Evolutionary conservation across 2,797 vertebrate genomes (phyloP), one percentile per base, ranked within the genome.

Genomic region (Pantherophis alleghaniensis): DNA sequence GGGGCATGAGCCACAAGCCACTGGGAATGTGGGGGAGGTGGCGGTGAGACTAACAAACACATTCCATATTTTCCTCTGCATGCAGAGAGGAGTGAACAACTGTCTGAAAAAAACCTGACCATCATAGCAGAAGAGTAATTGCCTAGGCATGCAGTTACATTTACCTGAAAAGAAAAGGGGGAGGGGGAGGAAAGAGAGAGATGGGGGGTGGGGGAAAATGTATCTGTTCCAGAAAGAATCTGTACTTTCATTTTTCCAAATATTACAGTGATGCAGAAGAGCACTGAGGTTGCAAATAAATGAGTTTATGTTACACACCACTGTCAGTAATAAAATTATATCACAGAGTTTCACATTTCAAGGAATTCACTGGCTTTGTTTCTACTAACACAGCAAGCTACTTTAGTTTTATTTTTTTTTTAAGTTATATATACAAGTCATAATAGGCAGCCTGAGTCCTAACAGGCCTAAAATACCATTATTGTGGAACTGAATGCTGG

Each of bases 311-410:
- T 63, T 90, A 90, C 3, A 28, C 86, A 24, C 1, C 0, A 2
- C 32, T 94, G 94, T 95, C 95, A 92, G 74, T 94, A 95, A 51
- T 57, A 93, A 47, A 94, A 93, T 88, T 89, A 26, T 94, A 94
- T 69, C 83, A 91, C 56, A 94, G 86, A 94, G 86, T 59, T 60
- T 89, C 51, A 93, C 57, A 92, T 91, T 90, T 92, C 87, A 92
- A 69, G 66, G 66, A 92, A 91, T 87, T 87, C 88, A 56, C 51
- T 92, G 92, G 91, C 79, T 83, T 91, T 90, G 91, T 93, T 83
- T 91, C 69, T 91, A 90, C 56, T 90, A 69, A 87, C 24, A 22
- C 16, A 91, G 86, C 87, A 93, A 91, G 22, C 93, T 59, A 26
- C 55, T 88, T 69, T 22, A 57, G 42, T 53, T 91, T 88, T 60